These are phyloP conservation scores for Syngnathus acus DNA, from an alignment of 2,797 vertebrate species.

Conservation along the genomic window DNA sequence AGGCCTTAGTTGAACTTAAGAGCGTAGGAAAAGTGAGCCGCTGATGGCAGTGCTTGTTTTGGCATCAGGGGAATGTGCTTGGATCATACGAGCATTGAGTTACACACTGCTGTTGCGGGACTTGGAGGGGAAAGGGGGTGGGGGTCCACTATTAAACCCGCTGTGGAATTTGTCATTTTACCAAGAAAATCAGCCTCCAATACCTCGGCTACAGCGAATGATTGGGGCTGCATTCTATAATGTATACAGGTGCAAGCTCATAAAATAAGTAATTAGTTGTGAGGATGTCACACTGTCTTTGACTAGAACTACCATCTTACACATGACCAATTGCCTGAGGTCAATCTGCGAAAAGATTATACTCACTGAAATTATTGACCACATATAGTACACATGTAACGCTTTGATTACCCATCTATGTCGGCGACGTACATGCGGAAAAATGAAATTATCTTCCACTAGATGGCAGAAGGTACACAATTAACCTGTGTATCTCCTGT, in stretches of 20 bases:
- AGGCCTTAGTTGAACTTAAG: slow-evolving; percentile 68
- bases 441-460: background rate
- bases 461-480: background rate
- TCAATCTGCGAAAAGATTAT: background rate
- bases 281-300: background rate
- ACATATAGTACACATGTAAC: background rate
- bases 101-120: slow-evolving; percentile 71
- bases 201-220: background rate
- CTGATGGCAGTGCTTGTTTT: slow-evolving; percentile 77
- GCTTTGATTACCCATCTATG: background rate
- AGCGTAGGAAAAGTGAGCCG: slow-evolving; percentile 74
- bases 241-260: background rate
- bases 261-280: background rate
- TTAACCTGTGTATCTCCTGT: background rate
- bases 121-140: slow-evolving; percentile 19
- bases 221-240: background rate
- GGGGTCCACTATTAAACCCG: slow-evolving; percentile 62
- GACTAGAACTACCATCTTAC: slow-evolving; percentile 40
- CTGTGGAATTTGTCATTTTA: slow-evolving; percentile 28
- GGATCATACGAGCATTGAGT: slow-evolving; percentile 79
- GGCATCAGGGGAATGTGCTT: slow-evolving; percentile 78
- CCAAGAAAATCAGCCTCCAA: background rate
- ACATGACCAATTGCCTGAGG: slow-evolving; percentile 55
- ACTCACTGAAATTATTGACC: background rate
- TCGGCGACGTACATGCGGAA: background rate